Percentiles rank a stretch among this genome's conserved stretches.
Evolutionary conservation across 2,797 vertebrate genomes (phyloP).

Genomic region (Cynodonichthys magdalenae): DNA sequence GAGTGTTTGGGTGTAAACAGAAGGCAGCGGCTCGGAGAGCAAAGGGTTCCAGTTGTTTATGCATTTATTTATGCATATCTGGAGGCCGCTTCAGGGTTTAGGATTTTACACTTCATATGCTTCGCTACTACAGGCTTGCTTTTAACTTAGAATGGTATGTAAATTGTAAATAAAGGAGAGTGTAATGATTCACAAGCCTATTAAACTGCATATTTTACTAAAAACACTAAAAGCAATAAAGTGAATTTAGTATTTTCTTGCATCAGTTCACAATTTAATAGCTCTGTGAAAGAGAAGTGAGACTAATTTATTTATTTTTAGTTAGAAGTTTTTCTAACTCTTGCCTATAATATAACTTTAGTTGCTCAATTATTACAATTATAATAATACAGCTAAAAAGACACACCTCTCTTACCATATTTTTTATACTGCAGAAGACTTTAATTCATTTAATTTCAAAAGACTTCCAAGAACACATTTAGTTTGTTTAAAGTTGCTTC

Average conservation of each 20-base stretch:
- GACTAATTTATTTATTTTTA: no score
- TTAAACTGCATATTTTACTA: neutral
- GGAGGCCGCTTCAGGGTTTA: neutral
- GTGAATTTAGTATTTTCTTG: neutral
- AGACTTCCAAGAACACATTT: neutral
- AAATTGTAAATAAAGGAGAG: neutral
- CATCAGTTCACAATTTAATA: no score
- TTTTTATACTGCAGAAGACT: neutral
- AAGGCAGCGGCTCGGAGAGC: conserved; percentile 19
- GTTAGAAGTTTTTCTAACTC: no score
- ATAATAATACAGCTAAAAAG: no score
- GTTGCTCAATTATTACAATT: no score
- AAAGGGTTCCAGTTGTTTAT: conserved; percentile 24
- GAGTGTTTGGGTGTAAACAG: conserved; percentile 37
- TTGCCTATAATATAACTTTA: no score
- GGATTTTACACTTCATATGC: neutral
- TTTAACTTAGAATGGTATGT: neutral
- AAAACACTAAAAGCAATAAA: no score
- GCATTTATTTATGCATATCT: conserved; percentile 3
- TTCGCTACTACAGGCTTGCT: neutral
- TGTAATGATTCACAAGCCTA: neutral
- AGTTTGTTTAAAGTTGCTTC: neutral
- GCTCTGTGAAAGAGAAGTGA: no score
- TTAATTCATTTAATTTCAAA: neutral
- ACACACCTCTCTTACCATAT: no score